Conservation (phyloP, 2,797 vertebrate genomes). For the Emys orbicularis region DNA sequence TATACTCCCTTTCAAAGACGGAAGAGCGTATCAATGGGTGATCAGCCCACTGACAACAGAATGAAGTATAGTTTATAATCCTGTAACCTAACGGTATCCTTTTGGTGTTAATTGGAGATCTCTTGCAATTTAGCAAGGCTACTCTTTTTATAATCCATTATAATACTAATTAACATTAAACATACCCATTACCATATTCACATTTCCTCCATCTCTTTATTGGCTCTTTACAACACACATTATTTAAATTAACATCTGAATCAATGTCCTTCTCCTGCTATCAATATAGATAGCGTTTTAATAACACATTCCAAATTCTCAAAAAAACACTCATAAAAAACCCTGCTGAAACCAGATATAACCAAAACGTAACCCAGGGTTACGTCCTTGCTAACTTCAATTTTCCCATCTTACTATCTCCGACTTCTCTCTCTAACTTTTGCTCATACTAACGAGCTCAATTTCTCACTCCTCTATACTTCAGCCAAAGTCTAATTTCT, state of each 20-base stretch:
- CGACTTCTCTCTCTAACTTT: neutral
- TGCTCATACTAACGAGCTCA: neutral
- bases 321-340: neutral
- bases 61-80: too few relatives aligned
- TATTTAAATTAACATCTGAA: neutral
- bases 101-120: too few relatives aligned
- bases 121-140: too few relatives aligned
- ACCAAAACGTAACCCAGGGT: neutral
- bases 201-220: neutral
- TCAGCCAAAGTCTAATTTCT: neutral
- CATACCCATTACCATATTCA: too few relatives aligned
- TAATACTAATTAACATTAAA: too few relatives aligned
- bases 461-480: neutral
- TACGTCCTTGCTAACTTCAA: neutral
- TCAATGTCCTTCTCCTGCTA: neutral
- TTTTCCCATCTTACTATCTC: neutral
- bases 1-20: too few relatives aligned
- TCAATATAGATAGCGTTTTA: neutral
- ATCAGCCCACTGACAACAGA: too few relatives aligned
- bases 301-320: neutral
- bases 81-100: too few relatives aligned
- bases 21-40: too few relatives aligned
- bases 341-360: neutral
- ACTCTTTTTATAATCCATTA: too few relatives aligned
- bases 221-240: neutral